Base-by-base conservation (phyloP, 2,797 vertebrate genomes). In the Paguma larvata region DNA sequence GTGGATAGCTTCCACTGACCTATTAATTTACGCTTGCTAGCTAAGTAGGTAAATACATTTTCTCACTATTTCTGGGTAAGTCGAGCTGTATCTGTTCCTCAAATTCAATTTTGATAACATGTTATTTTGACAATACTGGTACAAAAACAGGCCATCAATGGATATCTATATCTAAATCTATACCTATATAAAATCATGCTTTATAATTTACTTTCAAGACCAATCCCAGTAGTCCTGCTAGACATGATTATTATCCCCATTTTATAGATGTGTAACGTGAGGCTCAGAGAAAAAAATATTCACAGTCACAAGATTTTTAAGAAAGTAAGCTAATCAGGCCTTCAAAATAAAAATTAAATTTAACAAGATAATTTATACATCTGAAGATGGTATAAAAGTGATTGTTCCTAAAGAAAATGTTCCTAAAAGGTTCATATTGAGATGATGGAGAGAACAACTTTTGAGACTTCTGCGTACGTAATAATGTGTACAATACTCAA, bases 261-360 rank as follows among this genome's bases (percentile, higher is more conserved):
- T 89, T 91, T 86, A 73, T 21, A 97, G 30, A 34, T 62, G 5
- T 21, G 1, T 63, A 96, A 93, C 56, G 48, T 56, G 51, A 96
- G 6, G 3, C 19, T 86, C 68, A 21, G 46, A 88, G 62, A 79
- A 32, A 78, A 72, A 30, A 10, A 56, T 59, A 16, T 1, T 56
- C 41, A 53, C 63, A 70, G 9, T 70, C 12, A 53, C 7, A 89
- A 38, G 34, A 16, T n/a, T 95, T 62, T 72, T 77, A 70, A 77
- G 30, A 72, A 48, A 92, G 67, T 30, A 38, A 88, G 14, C 51
- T 34, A 56, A 89, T 83, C 38, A 75, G n/a, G 23, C 8, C 23
- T 80, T 83, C 48, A 56, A 6, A 75, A 82, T 87, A 4, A 86
- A 96, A 85, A 91, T 73, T 14, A 84, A 73, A 59, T 56, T 89